Evolutionary conservation across 2,797 vertebrate species (phyloP), one percentile per base, ranked within the genome.

Genomic region (Sebastes hubbsi): DNA sequence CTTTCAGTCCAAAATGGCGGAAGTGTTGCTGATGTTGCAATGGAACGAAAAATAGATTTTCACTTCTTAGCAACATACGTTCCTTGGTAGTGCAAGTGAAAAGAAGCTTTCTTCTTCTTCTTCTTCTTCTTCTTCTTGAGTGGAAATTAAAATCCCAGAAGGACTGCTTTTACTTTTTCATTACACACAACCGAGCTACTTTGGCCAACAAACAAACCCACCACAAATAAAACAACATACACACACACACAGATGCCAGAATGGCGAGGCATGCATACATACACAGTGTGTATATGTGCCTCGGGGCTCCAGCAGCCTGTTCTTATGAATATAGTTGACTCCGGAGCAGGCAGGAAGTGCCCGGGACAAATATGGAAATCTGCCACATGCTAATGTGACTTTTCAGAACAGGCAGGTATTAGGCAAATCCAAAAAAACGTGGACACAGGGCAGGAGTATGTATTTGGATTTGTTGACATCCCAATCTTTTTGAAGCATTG

Each of bases 301-400:
- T 49, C 60, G 1, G 49, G 89, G 85, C 88, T 72, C 56, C 65
- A 20, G 79, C 76, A 42, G 78, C 63, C 69, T 71, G 36, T 67
- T 76, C 70, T 89, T 78, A 80, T 89, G 81, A 91, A 88, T 92
- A 67, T 65, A 59, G 73, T 80, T 88, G 82, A 88, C 83, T 91
- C 83, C 72, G 18, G 16, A 64, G 71, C 77, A 56, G 75, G 61
- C 60, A 80, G 70, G 63, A 84, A 84, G 71, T 74, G 84, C 70
- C 84, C 80, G 11, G 78, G 68, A 87, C 84, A 78, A 87, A 90
- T 86, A 91, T 91, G 88, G 82, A 92, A 87, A 88, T 93, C 11
- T 14, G 49, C 68, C 78, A 59, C 78, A 91, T 94, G 92, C 89
- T 93, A 92, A 94, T 94, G 90, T 91, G 90, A 91, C 92, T 94